Base-by-base conservation (phyloP, 2,113 vertebrate species). In the Noctilio leporinus region DNA sequence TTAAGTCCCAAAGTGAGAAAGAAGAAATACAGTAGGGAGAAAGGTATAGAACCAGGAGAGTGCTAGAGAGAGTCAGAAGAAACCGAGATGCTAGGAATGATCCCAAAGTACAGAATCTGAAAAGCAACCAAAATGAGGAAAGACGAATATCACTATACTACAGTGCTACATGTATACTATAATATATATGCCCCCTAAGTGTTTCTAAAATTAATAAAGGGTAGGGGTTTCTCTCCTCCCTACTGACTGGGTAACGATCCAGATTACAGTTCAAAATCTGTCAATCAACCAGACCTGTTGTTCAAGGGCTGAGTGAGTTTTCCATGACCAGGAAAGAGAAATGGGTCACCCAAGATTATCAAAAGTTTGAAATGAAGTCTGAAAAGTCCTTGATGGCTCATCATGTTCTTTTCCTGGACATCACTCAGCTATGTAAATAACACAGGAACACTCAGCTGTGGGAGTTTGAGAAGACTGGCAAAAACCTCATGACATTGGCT, bases 1-100 rank as follows among this genome's bases (percentile, higher is more conserved):
- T 76, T 76, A 96, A 86, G 90, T 94, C 53, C 53, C 64, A 81
- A 95, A 86, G 90, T 59, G 62, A 95, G 72, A 86, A 91, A 83
- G 86, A 84, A 69, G 81, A 95, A 81, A 57, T 53, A 81, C 55
- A 70, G 76, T 14, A 65, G 65, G 85, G 89, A 85, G 57, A 87
- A 93, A 96, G 59, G 65, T 72, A 91, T 26, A 95, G 78, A 94
- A 78, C 22, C 26, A 70, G 89, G 65, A 93, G 80, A 87, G 93
- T 78, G 73, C 84, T 67, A 43, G 69, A 72, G 55, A 93, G 77
- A 92, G 75, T 69, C 64, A 35, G 40, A 76, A 80, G 83, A 64
- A 69, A 35, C 78, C 28, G 65, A 89, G 89, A 90, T 80, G 51
- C 33, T 69, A 94, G 85, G 53, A 78, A 75, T 92, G 80, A 96